Evolutionary conservation across 64 coral and sea anemone species (phyloP).

Genomic region (Montipora foliosa): DNA sequence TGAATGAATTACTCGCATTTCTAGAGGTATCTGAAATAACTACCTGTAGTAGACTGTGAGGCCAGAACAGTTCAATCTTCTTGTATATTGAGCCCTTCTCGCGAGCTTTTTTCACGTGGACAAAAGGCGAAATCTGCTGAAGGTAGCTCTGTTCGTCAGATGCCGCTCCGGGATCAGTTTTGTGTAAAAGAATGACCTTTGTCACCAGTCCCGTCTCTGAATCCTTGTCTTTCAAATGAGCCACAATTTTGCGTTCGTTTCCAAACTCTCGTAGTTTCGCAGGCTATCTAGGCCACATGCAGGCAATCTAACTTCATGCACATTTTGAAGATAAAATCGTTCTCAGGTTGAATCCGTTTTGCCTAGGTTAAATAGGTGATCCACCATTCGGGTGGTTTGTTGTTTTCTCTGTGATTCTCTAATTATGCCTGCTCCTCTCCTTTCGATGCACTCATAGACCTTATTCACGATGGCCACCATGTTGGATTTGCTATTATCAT

Average conservation of each 20-base stretch:
- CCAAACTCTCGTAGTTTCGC: not conserved
- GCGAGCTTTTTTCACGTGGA: slow-evolving; percentile 25
- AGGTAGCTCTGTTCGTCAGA: not conserved
- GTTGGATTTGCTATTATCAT: too few relatives aligned
- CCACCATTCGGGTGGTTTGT: too few relatives aligned
- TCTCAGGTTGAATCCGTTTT: too few relatives aligned
- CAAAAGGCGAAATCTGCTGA: slow-evolving; percentile 41
- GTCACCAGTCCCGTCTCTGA: not conserved
- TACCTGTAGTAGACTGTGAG: slow-evolving; percentile 25
- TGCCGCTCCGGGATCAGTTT: not conserved
- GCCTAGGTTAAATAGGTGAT: too few relatives aligned
- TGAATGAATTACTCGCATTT: too few relatives aligned
- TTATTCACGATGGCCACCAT: too few relatives aligned
- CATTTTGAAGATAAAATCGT: too few relatives aligned
- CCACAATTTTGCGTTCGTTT: not conserved
- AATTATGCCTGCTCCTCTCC: too few relatives aligned
- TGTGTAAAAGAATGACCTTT: slow-evolving; percentile 10
- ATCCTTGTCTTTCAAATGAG: slow-evolving; percentile 60
- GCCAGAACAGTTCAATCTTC: slow-evolving; percentile 66
- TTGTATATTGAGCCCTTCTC: slow-evolving; percentile 25
- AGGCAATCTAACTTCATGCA: too few relatives aligned
- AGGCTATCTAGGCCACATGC: too few relatives aligned
- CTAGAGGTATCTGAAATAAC: not conserved
- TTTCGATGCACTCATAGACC: too few relatives aligned
- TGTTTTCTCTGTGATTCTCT: too few relatives aligned